These are phyloP conservation scores for Agelastica alni DNA, from an alignment of 2,888 invertebrate genomes.

Conservation along the genomic window DNA sequence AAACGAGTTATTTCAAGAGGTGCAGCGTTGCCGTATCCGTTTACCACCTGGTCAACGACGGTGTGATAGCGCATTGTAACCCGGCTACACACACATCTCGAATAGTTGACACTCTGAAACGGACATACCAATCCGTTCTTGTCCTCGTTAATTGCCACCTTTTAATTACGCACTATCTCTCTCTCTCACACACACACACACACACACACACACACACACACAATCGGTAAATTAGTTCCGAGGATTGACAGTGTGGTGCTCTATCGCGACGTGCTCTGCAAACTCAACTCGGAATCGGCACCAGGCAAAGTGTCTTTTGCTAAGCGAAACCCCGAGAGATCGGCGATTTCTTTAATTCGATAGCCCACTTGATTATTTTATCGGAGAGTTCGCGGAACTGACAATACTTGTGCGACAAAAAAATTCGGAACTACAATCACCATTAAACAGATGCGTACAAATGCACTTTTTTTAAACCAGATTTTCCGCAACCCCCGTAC, in stretches of 20 bases:
- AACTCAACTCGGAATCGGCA: constrained; percentile 13
- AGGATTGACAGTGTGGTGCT: constrained; percentile 39
- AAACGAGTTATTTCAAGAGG: not conserved
- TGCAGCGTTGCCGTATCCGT: not conserved
- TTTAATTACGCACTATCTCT: constrained; percentile 57
- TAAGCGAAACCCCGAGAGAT: constrained; percentile 1
- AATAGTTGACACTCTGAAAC: constrained; percentile 53
- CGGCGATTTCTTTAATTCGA: not conserved
- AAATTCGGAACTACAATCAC: no score
- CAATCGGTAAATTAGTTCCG: constrained; percentile 49
- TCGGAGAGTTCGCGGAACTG: no score
- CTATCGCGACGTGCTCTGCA: constrained; percentile 41
- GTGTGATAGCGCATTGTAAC: constrained; percentile 1
- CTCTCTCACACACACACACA: no score
- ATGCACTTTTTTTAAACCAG: no score
- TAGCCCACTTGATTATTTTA: not conserved
- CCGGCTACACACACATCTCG: constrained; percentile 28
- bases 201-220: no score
- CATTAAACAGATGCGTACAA: no score
- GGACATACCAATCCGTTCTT: constrained; percentile 57
- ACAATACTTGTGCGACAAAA: no score
- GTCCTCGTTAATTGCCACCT: constrained; percentile 58
- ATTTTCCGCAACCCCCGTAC: no score
- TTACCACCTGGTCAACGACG: constrained; percentile 4
- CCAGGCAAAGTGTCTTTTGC: not conserved